Percentiles rank a stretch among this genome's conserved stretches.
These are phyloP conservation scores for Criorhina ranunculi DNA, from an alignment of 2,888 invertebrate species.

Conservation along the genomic window DNA sequence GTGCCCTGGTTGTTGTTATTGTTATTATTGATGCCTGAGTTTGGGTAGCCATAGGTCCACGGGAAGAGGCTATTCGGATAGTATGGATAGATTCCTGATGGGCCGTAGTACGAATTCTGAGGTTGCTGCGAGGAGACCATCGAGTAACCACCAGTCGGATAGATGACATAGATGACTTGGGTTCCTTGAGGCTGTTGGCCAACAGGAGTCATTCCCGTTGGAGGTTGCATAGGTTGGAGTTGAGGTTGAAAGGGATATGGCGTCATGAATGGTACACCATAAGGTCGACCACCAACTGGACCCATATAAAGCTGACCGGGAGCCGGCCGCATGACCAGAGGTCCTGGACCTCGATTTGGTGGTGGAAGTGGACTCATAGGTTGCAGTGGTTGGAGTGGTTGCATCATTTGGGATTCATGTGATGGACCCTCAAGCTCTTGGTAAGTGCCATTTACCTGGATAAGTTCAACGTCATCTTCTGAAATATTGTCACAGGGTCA, in stretches of 20 bases:
- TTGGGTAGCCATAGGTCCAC: constrained; percentile 29
- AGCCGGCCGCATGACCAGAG: constrained; percentile 12
- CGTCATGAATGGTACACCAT: constrained; percentile 18
- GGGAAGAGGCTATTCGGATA: constrained; percentile 9
- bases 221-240: constrained; percentile 22
- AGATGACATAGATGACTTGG: constrained; percentile 63
- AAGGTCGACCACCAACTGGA: neutral
- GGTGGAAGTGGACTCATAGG: constrained; percentile 33
- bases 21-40: constrained; percentile 31
- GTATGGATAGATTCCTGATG: constrained; percentile 49
- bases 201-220: constrained; percentile 25
- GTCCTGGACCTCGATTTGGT: constrained; percentile 21
- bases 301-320: constrained; percentile 13
- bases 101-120: constrained; percentile 46
- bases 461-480: constrained; percentile 49
- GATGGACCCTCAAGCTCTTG: constrained; percentile 39
- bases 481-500: constrained; percentile 54
- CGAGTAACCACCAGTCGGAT: constrained; percentile 52
- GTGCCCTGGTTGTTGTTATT: constrained; percentile 44
- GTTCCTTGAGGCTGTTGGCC: constrained; percentile 9
- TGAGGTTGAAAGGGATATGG: constrained; percentile 35
- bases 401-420: constrained; percentile 53
- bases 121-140: constrained; percentile 19
- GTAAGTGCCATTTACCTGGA: constrained; percentile 47
- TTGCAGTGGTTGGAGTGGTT: constrained; percentile 44